These are phyloP conservation scores for Clarias fuscus DNA, from an alignment of 2,797 vertebrate genomes.

Conservation along the genomic window DNA sequence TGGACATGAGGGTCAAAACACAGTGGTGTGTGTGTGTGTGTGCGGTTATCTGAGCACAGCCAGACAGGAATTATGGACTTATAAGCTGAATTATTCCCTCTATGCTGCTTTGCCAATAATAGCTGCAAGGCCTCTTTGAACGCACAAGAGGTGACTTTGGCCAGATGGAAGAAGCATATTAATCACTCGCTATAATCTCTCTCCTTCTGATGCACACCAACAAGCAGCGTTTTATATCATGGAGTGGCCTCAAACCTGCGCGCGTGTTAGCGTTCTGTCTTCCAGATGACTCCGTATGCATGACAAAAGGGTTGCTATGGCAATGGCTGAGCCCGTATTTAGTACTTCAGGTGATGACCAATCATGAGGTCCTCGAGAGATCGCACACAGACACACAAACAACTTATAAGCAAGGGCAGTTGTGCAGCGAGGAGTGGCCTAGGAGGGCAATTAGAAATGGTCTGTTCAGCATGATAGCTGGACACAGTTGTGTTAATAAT, in stretches of 20 bases:
- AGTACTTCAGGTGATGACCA: conserved; percentile 41
- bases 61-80: conserved; percentile 26
- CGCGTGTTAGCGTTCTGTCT: conserved; percentile 5
- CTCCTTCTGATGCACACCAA: background rate
- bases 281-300: conserved; percentile 32
- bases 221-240: background rate
- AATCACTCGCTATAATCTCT: conserved; percentile 36
- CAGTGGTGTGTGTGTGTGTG: conserved; percentile 4
- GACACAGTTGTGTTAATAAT: background rate
- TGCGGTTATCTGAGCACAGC: background rate
- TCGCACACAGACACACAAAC: conserved; percentile 10
- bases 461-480: background rate
- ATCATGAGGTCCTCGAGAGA: conserved; percentile 29
- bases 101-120: conserved; percentile 1
- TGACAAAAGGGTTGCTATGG: conserved; percentile 45
- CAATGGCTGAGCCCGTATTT: conserved; percentile 17
- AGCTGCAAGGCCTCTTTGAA: conserved; percentile 9
- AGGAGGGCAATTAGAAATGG: conserved; percentile 10
- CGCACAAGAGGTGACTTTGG: conserved; percentile 11
- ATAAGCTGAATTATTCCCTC: conserved; percentile 5
- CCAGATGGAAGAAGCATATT: conserved; percentile 33
- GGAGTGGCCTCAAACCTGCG: conserved; percentile 9
- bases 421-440: background rate
- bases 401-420: conserved; percentile 11
- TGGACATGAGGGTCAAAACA: background rate